These are phyloP conservation scores for Drosophila pseudotalamancana DNA, from an alignment of 2,888 invertebrate species.

Conservation along the genomic window DNA sequence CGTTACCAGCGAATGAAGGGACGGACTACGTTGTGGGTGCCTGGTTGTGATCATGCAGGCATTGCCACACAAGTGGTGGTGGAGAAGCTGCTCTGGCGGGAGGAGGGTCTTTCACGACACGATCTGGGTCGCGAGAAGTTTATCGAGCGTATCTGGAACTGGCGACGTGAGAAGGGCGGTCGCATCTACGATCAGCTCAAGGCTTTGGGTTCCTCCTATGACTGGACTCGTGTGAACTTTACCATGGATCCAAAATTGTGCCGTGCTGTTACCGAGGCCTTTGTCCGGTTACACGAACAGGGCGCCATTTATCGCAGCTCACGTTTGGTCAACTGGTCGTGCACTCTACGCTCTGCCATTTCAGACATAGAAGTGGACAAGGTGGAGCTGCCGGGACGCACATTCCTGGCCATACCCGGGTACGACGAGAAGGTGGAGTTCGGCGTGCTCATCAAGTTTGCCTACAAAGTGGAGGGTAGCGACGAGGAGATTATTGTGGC, in stretches of 20 bases:
- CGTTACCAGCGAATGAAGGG: constrained; percentile 98
- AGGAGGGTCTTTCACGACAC: constrained; percentile 93
- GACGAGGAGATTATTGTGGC: constrained; percentile 95
- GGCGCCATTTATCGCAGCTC: constrained; percentile 97
- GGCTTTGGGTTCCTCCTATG: constrained; percentile 94
- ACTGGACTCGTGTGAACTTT: constrained; percentile 97
- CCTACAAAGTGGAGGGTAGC: constrained; percentile 89
- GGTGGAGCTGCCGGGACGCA: constrained; percentile 93
- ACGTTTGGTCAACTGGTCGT: constrained; percentile 99
- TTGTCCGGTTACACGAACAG: constrained; percentile 93
- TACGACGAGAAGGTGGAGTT: constrained; percentile 88
- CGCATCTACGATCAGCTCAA: constrained; percentile 93
- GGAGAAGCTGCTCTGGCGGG: constrained; percentile 97
- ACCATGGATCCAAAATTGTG: constrained; percentile 97
- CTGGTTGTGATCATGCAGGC: constrained; percentile 99
- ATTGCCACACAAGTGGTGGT: constrained; percentile 99
- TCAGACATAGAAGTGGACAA: constrained; percentile 99
- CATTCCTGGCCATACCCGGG: constrained; percentile 94
- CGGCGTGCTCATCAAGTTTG: constrained; percentile 96
- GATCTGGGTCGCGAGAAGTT: constrained; percentile 98
- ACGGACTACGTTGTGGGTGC: constrained; percentile 96
- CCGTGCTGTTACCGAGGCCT: constrained; percentile 96
- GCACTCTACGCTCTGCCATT: constrained; percentile 97
- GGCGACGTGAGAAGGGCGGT: constrained; percentile 93
- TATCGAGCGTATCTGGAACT: constrained; percentile 96